phyloP scores from a whole-genome alignment of 2,888 invertebrate genomes.

The Volucella bombylans region DNA sequence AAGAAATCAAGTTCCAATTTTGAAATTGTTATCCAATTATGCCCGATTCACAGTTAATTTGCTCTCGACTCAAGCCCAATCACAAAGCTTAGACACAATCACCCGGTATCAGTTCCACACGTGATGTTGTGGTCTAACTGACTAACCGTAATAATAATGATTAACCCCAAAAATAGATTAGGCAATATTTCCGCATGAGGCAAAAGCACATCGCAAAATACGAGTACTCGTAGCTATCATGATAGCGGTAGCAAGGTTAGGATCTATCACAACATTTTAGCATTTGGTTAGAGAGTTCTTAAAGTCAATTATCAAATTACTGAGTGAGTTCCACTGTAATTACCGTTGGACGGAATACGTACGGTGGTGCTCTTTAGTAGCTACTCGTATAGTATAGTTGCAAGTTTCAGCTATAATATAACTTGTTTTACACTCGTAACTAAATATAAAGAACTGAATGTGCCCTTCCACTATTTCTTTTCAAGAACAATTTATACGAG shows the following conservation, averaged over 20 bases:
- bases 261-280: constrained; percentile 48
- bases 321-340: constrained; percentile 62
- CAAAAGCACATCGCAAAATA: constrained; percentile 25
- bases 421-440: neutral
- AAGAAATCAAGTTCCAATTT: constrained; percentile 46
- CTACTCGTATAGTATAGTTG: constrained; percentile 7
- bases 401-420: neutral
- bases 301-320: constrained; percentile 70
- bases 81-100: constrained; percentile 40
- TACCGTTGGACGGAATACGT: constrained; percentile 35
- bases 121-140: constrained; percentile 57
- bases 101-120: constrained; percentile 13
- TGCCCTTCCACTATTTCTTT: too few species aligned
- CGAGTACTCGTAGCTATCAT: neutral
- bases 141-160: constrained; percentile 68
- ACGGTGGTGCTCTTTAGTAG: constrained; percentile 30
- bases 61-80: constrained; percentile 27
- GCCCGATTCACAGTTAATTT: constrained; percentile 43
- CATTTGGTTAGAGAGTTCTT: constrained; percentile 62
- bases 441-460: too few species aligned
- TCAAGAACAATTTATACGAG: too few species aligned
- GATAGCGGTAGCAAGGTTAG: constrained; percentile 40
- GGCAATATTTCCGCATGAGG: constrained; percentile 61
- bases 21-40: constrained; percentile 51
- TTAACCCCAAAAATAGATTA: constrained; percentile 62